Base-by-base conservation (phyloP, 2,797 vertebrate genomes). In the Esox masquinongy region DNA sequence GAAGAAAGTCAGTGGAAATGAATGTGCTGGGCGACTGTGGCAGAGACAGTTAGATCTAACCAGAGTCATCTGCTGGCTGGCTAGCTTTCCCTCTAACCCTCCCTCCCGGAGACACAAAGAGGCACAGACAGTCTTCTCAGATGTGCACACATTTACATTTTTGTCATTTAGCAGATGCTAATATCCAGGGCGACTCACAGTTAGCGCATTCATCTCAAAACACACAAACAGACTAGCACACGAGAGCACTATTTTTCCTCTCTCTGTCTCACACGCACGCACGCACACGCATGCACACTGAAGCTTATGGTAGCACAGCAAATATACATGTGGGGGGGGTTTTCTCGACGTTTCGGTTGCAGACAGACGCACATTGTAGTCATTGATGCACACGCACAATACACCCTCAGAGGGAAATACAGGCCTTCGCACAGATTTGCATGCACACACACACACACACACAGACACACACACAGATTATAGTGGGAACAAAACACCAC, bases 311-410 rank as follows among this genome's bases (percentile, higher is more conserved):
- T 50, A 49, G 61, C 63, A 17, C 16, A 17, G 43, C 17, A 39
- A 31, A 67, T 17, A 67, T 29, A 16, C 61, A 74, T 26, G 9
- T 24, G 22, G 24, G 9, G n/a, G 12, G 29, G n/a, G n/a, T 29
- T 26, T 47, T 77, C 26, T 24, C 59, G 71, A 43, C 53, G 72
- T 76, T 75, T 61, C 68, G 68, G 61, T 81, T 73, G 22, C 26
- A 70, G 74, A 87, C 22, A 12, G 74, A 87, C 22, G 3, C 85
- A 91, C 90, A 92, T 85, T 88, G 84, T 17, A 71, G 82, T 84
- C 85, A 88, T 91, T 92, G 83, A 91, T 86, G 68, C 77, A 61
- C 31, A 73, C 24, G 68, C 88, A 92, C 91, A 92, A 91, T 88
- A 83, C 85, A 43, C 74, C 81, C 86, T 89, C 83, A 88, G 81